Evolutionary conservation across 2,797 vertebrate genomes (phyloP).

Genomic region (Leucoraja ocellata): DNA sequence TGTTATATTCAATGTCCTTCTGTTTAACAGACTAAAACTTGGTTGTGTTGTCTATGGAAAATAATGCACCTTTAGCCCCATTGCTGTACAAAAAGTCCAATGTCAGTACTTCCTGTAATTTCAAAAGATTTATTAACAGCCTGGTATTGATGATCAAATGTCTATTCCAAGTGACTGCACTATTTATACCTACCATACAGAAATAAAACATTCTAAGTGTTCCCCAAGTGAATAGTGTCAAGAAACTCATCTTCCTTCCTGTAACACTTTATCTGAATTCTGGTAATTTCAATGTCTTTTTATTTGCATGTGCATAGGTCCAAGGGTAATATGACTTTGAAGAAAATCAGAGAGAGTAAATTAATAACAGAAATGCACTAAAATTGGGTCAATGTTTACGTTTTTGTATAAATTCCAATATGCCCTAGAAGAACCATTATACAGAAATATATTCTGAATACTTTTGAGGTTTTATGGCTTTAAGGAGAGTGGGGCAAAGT

Average conservation of each 20-base stretch:
- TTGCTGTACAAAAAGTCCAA: constrained; percentile 32
- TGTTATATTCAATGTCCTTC: constrained; percentile 28
- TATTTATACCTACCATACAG: constrained; percentile 32
- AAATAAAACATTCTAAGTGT: constrained; percentile 37
- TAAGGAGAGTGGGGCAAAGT: too few relatives aligned
- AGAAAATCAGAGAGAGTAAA: not conserved
- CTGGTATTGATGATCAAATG: constrained; percentile 19
- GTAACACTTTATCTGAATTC: not conserved
- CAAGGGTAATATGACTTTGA: not conserved
- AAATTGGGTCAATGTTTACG: not conserved
- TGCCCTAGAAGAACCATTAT: not conserved
- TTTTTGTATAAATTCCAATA: not conserved
- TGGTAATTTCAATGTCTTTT: not conserved
- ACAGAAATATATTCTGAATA: not conserved
- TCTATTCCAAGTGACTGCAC: constrained; percentile 33
- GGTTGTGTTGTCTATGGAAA: constrained; percentile 28
- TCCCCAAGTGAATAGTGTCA: constrained; percentile 33
- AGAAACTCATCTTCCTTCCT: not conserved
- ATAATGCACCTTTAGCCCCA: constrained; percentile 24
- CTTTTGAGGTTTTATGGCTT: not conserved
- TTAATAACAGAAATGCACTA: not conserved
- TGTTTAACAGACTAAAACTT: constrained; percentile 35
- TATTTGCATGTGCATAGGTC: not conserved
- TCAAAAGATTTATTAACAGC: constrained; percentile 15
- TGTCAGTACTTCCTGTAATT: constrained; percentile 30